These are phyloP conservation scores for Apotomis capreana DNA, from an alignment of 2,888 invertebrate genomes.

Conservation along the genomic window DNA sequence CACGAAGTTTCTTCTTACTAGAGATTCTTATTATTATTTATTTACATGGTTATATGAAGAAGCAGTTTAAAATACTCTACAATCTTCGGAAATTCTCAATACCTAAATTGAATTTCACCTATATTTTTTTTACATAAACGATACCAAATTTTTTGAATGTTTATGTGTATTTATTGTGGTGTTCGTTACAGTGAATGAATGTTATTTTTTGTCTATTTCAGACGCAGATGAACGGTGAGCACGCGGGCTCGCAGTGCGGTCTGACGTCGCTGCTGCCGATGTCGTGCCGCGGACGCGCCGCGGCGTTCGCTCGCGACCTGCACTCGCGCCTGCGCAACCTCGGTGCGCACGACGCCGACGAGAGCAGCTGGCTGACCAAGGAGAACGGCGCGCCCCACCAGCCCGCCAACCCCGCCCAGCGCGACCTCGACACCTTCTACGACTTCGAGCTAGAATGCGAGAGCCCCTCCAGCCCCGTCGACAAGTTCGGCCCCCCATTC, in stretches of 20 bases:
- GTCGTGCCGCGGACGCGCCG: constrained; percentile 91
- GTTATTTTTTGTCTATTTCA: constrained; percentile 59
- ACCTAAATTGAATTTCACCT: too few relatives aligned
- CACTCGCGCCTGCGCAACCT: constrained; percentile 89
- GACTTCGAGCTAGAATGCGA: constrained; percentile 86
- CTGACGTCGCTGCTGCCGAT: constrained; percentile 88
- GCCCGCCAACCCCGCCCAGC: constrained; percentile 58
- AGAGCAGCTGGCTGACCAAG: constrained; percentile 72
- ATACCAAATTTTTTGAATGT: too few relatives aligned
- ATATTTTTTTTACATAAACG: too few relatives aligned
- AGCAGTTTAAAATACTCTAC: too few relatives aligned
- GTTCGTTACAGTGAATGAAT: not conserved
- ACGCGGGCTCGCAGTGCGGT: constrained; percentile 85
- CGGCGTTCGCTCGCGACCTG: constrained; percentile 90
- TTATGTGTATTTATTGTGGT: not conserved
- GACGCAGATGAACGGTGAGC: constrained; percentile 83
- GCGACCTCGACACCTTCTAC: constrained; percentile 84
- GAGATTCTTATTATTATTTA: too few relatives aligned
- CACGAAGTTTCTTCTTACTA: too few relatives aligned
- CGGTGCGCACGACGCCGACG: constrained; percentile 80
- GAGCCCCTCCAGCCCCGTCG: constrained; percentile 88
- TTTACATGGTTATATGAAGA: too few relatives aligned
- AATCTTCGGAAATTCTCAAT: too few relatives aligned
- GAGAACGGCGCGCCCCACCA: constrained; percentile 55
- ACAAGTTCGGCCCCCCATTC: constrained; percentile 81